Conservation (phyloP, 2,797 vertebrate genomes). For the Leptatherina wallacei region DNA sequence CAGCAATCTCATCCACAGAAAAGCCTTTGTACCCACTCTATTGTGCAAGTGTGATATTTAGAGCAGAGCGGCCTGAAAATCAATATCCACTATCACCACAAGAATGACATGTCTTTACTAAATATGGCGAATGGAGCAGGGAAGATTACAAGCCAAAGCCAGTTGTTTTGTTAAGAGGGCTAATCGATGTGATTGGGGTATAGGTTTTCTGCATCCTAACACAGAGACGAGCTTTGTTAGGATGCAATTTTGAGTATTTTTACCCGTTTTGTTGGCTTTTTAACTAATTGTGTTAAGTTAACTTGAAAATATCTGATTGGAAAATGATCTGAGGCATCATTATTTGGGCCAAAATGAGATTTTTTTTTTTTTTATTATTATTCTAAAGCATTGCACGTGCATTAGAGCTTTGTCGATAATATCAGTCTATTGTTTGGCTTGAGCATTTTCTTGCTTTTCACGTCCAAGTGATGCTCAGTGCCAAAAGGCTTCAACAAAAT, state of each 20-base stretch:
- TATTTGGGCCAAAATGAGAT: not conserved
- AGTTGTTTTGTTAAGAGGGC: slow-evolving; percentile 54
- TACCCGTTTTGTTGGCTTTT: not conserved
- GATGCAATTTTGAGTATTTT: slow-evolving; percentile 2
- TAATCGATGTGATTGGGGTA: slow-evolving; percentile 48
- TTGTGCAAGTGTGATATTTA: slow-evolving; percentile 70
- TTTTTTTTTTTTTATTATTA: no score
- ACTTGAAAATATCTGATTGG: not conserved
- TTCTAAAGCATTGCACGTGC: not conserved
- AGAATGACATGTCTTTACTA: slow-evolving; percentile 72
- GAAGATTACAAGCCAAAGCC: slow-evolving; percentile 61
- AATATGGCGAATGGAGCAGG: slow-evolving; percentile 67
- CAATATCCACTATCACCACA: slow-evolving; percentile 73
- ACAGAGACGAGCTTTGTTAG: slow-evolving; percentile 29
- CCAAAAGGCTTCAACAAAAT: not conserved
- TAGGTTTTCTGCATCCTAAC: slow-evolving; percentile 39
- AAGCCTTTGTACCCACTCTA: slow-evolving; percentile 59
- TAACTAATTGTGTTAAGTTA: not conserved
- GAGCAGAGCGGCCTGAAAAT: slow-evolving; percentile 68
- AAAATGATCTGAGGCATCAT: not conserved
- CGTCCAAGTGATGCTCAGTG: not conserved
- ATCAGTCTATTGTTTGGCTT: not conserved
- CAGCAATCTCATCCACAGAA: slow-evolving; percentile 58
- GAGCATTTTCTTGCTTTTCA: not conserved
- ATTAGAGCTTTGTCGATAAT: not conserved